phyloP scores from a whole-genome alignment of 2,797 vertebrate species.

The Sebastiscus tertius region DNA sequence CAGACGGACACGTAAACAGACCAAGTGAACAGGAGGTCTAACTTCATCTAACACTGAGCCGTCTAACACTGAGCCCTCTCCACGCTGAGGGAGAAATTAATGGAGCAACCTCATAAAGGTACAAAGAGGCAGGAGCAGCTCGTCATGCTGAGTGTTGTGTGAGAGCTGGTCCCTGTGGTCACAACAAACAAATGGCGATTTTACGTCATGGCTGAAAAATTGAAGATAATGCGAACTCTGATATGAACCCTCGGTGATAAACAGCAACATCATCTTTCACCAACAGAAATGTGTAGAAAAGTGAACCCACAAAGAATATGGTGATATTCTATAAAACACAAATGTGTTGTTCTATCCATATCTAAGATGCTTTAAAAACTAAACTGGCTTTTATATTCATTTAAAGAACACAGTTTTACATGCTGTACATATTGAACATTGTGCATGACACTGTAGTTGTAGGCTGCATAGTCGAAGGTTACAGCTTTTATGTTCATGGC shows the following conservation, averaged over 20 bases:
- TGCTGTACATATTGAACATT: too few relatives aligned
- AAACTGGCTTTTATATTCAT: too few relatives aligned
- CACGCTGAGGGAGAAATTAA: constrained; percentile 6
- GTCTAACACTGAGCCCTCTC: neutral
- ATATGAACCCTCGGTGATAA: constrained; percentile 1
- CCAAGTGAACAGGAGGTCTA: constrained; percentile 12
- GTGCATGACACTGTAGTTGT: neutral
- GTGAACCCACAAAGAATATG: neutral
- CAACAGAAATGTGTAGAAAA: neutral
- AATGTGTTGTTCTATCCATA: too few relatives aligned
- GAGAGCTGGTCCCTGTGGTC: constrained; percentile 7
- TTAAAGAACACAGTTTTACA: neutral
- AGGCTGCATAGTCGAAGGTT: neutral
- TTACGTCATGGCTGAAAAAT: neutral
- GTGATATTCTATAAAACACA: neutral
- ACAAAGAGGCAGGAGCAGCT: neutral
- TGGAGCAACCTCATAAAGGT: constrained; percentile 6
- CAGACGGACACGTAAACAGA: constrained; percentile 28
- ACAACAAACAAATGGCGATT: constrained; percentile 6
- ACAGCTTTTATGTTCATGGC: neutral
- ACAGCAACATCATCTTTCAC: neutral
- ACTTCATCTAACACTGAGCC: constrained; percentile 24
- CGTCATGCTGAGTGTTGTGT: constrained; percentile 22
- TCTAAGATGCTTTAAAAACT: too few relatives aligned
- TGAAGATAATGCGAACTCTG: neutral